A percentile compares a stretch with the other conserved stretches of the same genome.
These are phyloP conservation scores for Athalia cordata DNA, from an alignment of 2,888 invertebrate genomes.

Conservation along the genomic window DNA sequence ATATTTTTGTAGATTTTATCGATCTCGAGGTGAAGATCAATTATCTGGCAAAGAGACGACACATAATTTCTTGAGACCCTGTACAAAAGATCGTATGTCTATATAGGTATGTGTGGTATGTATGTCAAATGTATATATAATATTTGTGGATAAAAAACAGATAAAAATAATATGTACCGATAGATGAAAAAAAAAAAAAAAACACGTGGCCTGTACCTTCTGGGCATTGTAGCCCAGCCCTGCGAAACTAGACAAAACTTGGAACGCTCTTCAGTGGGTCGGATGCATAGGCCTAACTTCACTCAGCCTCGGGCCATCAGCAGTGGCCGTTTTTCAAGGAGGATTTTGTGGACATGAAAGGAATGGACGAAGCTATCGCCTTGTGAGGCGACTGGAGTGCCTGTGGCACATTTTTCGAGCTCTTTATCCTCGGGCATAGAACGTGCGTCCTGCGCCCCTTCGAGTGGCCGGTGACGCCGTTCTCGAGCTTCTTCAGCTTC, in stretches of 20 bases:
- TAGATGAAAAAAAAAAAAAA: constrained; percentile 70
- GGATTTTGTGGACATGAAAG: constrained; percentile 51
- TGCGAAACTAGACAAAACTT: constrained; percentile 66
- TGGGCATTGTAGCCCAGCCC: constrained; percentile 66
- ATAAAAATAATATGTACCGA: constrained; percentile 68
- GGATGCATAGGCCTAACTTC: constrained; percentile 63
- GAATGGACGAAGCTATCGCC: constrained; percentile 48
- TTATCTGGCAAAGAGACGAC: too few species aligned
- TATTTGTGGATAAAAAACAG: constrained; percentile 49
- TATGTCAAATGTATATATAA: too few species aligned
- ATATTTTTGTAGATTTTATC: too few species aligned
- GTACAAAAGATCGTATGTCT: too few species aligned
- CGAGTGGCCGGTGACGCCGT: constrained; percentile 63
- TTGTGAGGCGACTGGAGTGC: constrained; percentile 46
- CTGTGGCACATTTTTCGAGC: constrained; percentile 75
- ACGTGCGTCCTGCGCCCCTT: constrained; percentile 75
- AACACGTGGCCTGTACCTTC: constrained; percentile 65
- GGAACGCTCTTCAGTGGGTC: constrained; percentile 64
- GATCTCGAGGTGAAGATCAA: too few species aligned
- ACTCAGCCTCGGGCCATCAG: constrained; percentile 58
- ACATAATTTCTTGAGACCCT: too few species aligned
- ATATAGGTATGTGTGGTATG: too few species aligned
- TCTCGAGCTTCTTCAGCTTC: constrained; percentile 75
- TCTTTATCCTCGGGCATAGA: constrained; percentile 79
- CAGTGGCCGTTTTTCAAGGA: constrained; percentile 55